These are phyloP conservation scores for Cariama cristata DNA, from an alignment of 2,113 vertebrate genomes.

Conservation along the genomic window DNA sequence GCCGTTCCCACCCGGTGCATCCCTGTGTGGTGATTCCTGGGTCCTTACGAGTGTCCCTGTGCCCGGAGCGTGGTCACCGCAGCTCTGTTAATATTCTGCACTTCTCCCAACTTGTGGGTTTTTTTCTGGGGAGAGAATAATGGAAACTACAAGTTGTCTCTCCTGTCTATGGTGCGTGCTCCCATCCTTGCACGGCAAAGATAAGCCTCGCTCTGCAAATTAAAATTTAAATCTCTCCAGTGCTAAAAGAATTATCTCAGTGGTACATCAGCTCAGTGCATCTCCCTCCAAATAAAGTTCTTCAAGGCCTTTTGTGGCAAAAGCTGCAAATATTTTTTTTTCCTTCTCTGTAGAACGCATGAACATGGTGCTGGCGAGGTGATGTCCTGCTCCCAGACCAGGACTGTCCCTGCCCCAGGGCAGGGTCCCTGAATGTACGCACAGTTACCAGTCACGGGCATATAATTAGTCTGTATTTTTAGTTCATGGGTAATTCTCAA, in stretches of 20 bases:
- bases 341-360: rapidly evolving
- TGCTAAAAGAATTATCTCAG: conserved; percentile 9
- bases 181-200: neutral
- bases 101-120: neutral
- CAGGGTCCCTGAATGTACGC: neutral
- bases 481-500: conserved; percentile 76
- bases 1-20: rapidly evolving
- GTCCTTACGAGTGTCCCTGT: neutral
- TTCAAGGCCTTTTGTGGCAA: neutral
- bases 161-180: neutral
- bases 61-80: rapidly evolving
- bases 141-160: neutral
- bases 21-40: rapidly evolving
- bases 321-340: neutral
- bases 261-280: neutral
- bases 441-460: conserved; percentile 6
- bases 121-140: neutral
- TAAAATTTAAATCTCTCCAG: conserved; percentile 17
- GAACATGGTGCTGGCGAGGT: neutral
- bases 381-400: neutral
- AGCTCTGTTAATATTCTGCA: neutral
- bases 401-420: neutral
- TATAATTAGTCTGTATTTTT: conserved; percentile 73
- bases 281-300: conserved; percentile 1
- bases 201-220: conserved; percentile 23